phyloP scores from a whole-genome alignment of 2,797 vertebrate species.

The Crotalus adamanteus region DNA sequence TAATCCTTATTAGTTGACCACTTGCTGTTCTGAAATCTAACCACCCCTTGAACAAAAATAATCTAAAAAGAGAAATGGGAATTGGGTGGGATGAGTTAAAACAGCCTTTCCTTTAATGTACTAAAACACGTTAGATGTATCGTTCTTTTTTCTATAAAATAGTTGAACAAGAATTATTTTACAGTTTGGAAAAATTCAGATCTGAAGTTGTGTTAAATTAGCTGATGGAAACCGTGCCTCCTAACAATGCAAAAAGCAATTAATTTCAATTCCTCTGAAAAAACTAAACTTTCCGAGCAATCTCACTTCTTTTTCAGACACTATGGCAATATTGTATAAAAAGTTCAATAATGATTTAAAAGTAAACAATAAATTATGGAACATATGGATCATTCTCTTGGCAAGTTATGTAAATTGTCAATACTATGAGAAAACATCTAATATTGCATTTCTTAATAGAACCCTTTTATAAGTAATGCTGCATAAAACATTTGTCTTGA shows the following conservation, averaged over 20 bases:
- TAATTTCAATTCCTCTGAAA: neutral
- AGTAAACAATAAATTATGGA: neutral
- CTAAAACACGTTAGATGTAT: conserved; percentile 16
- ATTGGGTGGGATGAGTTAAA: conserved; percentile 29
- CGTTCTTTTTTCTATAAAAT: neutral
- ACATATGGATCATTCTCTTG: neutral
- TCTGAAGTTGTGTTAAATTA: neutral
- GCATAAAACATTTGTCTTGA: neutral
- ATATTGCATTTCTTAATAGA: neutral
- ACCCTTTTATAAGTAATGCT: neutral
- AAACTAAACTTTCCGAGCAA: neutral
- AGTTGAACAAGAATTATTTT: neutral
- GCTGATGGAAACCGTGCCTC: neutral
- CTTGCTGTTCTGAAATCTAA: conserved; percentile 59
- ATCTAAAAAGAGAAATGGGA: conserved; percentile 45
- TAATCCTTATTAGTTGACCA: conserved; percentile 68
- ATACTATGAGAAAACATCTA: neutral
- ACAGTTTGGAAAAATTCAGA: neutral
- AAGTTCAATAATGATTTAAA: neutral
- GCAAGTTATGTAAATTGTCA: neutral
- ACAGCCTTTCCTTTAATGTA: neutral
- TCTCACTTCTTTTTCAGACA: neutral
- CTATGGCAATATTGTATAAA: neutral
- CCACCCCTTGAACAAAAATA: conserved; percentile 35
- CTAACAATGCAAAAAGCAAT: neutral